A percentile compares a stretch with the other conserved stretches of the same genome.
These are phyloP conservation scores for Myocastor coypus DNA, from an alignment of 2,113 vertebrate genomes.

Conservation along the genomic window DNA sequence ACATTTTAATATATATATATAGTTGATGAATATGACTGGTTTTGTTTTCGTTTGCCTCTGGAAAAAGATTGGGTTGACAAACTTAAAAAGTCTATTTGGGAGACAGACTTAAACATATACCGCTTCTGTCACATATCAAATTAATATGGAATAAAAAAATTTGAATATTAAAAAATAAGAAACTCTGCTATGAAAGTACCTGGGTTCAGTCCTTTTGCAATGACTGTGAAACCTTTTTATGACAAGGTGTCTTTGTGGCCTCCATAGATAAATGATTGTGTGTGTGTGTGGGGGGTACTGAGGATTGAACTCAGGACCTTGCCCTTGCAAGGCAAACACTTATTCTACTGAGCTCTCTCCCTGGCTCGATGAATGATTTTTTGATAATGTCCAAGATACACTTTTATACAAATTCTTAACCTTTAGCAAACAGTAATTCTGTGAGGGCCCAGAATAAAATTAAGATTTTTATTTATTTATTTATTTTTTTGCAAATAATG, in stretches of 20 bases:
- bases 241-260: not conserved
- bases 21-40: not conserved
- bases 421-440: conserved; percentile 21
- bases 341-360: too few relatives aligned
- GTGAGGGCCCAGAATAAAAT: not conserved
- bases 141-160: conserved; percentile 48
- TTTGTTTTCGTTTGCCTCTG: conserved; percentile 49
- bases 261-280: not conserved
- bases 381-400: not conserved
- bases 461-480: too few relatives aligned
- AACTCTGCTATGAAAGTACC: not conserved
- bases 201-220: conserved; percentile 18
- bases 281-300: too few relatives aligned
- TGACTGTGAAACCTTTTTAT: not conserved
- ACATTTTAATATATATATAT: not conserved
- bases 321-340: too few relatives aligned
- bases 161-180: not conserved
- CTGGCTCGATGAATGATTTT: not conserved
- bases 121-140: not conserved
- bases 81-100: not conserved
- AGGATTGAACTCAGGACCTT: too few relatives aligned
- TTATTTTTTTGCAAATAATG: conserved; percentile 36
- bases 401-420: conserved; percentile 6
- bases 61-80: not conserved
- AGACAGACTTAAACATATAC: not conserved